Base-by-base conservation (phyloP, 2,888 invertebrate genomes). In the Sphaerophoria taeniata region DNA sequence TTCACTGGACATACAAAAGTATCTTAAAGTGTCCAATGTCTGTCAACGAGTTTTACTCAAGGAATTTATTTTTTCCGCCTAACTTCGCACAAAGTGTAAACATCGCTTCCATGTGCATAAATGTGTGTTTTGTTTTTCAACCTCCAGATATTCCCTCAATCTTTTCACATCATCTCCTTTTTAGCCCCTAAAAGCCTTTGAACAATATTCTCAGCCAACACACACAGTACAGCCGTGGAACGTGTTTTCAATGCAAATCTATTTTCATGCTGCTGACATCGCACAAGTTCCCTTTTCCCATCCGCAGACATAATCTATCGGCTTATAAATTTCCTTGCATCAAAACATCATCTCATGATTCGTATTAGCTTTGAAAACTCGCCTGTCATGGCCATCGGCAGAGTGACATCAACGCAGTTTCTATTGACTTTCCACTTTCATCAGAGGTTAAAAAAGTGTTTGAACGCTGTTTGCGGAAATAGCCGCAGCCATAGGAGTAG, bases 211-310 rank as follows among this genome's bases (percentile, higher is more conserved):
- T 24, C 24, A 24, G 24, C 2, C 24, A 24, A 24, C 24, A 24
- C 24, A 24, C 24, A 24, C 24, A 24, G 24, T 24, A 24, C 45
- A 56, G 55, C 63, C 72, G 65, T 81, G 67, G 75, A 82, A 82
- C 82, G 83, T 84, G 83, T 79, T 79, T 79, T 79, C 71, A 75
- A 84, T 84, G 83, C 71, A 71, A 79, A 84, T 71, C 79, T 84
- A 84, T 79, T 74, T 75, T 43, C 74, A 65, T 73, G 76, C 78
- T 71, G 36, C 87, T 93, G 94, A 14, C 47, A 14, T n/a, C n/a
- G 33, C 49, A 49, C 49, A 2, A 49, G 14, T 24, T 6, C 16
- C 24, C 51, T 6, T 5, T 58, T 1, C 14, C 4, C 94, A 82
- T 94, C 73, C 47, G 60, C 65, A 83, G 72, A 63, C 75, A 60